A percentile compares a stretch with the other conserved stretches of the same genome.
These are phyloP conservation scores for Therioaphis trifolii DNA, from an alignment of 2,888 invertebrate genomes.

Conservation along the genomic window DNA sequence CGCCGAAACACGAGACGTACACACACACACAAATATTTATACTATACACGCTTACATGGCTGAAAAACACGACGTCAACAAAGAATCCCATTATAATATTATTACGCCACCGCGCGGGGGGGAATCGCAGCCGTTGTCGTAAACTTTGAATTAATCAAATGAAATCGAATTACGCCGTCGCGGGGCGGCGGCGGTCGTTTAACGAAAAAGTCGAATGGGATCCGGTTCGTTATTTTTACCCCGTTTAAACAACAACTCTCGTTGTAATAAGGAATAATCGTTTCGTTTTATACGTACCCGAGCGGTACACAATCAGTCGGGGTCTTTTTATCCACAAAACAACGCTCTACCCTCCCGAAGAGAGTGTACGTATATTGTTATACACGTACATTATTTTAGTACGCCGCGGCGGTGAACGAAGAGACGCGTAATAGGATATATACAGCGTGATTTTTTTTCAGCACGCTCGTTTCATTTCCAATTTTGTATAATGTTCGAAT, in stretches of 20 bases:
- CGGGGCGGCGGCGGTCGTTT: not conserved
- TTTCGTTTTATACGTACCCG: constrained; percentile 13
- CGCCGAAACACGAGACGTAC: too few species aligned
- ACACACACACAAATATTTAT: too few species aligned
- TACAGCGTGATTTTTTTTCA: too few species aligned
- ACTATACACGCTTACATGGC: not conserved
- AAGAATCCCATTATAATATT: constrained; percentile 4
- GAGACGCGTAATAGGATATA: too few species aligned
- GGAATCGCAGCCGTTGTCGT: not conserved
- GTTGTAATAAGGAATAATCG: not conserved
- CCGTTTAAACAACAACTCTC: not conserved
- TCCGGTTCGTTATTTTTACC: constrained; percentile 30
- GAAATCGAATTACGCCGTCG: constrained; percentile 5
- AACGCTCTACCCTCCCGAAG: not conserved
- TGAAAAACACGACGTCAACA: not conserved
- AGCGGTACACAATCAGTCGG: not conserved
- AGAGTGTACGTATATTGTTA: not conserved
- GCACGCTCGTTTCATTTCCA: too few species aligned
- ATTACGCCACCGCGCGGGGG: not conserved
- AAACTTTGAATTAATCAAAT: constrained; percentile 40
- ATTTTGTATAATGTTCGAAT: too few species aligned
- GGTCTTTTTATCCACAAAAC: not conserved
- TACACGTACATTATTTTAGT: too few species aligned
- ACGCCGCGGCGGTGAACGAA: too few species aligned
- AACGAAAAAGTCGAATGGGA: constrained; percentile 6